A percentile compares a stretch with the other conserved stretches of the same genome.
These are phyloP conservation scores for Microcebus ravelobensis DNA, from an alignment of 2,113 vertebrate genomes.

Conservation along the genomic window DNA sequence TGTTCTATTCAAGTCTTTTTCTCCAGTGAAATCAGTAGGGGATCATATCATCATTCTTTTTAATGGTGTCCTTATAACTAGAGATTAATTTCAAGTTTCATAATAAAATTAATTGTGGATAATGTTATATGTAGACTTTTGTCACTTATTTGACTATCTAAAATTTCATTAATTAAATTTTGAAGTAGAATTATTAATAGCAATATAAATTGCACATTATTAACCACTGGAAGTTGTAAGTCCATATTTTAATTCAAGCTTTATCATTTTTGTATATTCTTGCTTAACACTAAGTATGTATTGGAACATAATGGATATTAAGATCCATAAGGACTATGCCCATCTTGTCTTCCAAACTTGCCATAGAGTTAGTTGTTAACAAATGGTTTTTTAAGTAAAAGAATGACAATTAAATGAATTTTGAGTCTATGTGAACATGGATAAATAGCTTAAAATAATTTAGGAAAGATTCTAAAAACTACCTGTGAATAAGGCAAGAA, in stretches of 20 bases:
- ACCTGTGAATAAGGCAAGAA: neutral
- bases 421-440: neutral
- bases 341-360: neutral
- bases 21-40: neutral
- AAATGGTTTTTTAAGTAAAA: neutral
- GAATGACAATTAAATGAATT: neutral
- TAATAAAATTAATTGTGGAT: neutral
- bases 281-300: neutral
- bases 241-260: neutral
- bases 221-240: neutral
- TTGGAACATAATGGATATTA: neutral
- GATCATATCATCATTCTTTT: neutral
- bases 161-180: neutral
- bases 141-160: neutral
- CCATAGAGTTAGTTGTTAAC: neutral
- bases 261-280: neutral
- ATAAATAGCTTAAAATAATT: conserved; percentile 29
- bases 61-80: neutral
- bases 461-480: conserved; percentile 5
- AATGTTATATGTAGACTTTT: neutral
- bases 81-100: neutral
- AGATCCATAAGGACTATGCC: neutral
- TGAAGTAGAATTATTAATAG: neutral
- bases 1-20: neutral
- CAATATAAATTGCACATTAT: neutral